Percentiles rank a stretch among this genome's conserved stretches.
phyloP scores from a whole-genome alignment of 2,888 invertebrate genomes.

The Malacosoma neustria region DNA sequence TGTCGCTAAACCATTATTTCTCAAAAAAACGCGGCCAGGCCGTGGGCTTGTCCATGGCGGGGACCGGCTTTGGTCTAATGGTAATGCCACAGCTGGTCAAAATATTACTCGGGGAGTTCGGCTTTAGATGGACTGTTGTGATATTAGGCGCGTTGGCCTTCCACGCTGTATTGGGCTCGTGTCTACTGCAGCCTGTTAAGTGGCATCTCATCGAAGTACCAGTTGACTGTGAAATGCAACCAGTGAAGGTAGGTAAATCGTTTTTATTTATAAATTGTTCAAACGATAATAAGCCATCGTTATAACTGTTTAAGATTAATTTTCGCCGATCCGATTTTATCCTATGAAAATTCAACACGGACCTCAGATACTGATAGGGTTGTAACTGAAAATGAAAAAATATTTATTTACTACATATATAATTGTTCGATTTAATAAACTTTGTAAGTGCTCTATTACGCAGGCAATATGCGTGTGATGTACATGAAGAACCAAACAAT shows the following conservation, averaged over 20 bases:
- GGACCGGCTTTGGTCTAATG: conserved; percentile 86
- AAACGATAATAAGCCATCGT: too few relatives aligned
- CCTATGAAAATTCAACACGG: too few relatives aligned
- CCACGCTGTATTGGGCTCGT: conserved; percentile 79
- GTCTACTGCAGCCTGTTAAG: conserved; percentile 81
- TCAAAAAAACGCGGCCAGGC: conserved; percentile 85
- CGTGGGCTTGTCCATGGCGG: conserved; percentile 86
- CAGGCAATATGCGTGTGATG: too few relatives aligned
- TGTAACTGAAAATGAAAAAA: too few relatives aligned
- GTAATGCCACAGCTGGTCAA: conserved; percentile 85
- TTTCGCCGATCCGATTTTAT: too few relatives aligned
- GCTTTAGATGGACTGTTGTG: conserved; percentile 80
- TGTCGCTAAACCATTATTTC: conserved; percentile 86
- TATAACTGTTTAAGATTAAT: too few relatives aligned
- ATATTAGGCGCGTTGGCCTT: conserved; percentile 80
- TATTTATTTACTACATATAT: too few relatives aligned
- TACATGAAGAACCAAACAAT: too few relatives aligned
- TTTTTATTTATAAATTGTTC: neutral
- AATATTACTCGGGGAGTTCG: conserved; percentile 76
- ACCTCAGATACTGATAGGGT: too few relatives aligned
- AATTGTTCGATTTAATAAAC: too few relatives aligned
- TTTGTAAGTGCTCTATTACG: too few relatives aligned
- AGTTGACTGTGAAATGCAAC: conserved; percentile 68
- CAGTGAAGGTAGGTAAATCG: conserved; percentile 43
- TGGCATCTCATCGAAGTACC: conserved; percentile 79